These are phyloP conservation scores for Apocheima hispidaria DNA, from an alignment of 2,888 invertebrate species.

Conservation along the genomic window DNA sequence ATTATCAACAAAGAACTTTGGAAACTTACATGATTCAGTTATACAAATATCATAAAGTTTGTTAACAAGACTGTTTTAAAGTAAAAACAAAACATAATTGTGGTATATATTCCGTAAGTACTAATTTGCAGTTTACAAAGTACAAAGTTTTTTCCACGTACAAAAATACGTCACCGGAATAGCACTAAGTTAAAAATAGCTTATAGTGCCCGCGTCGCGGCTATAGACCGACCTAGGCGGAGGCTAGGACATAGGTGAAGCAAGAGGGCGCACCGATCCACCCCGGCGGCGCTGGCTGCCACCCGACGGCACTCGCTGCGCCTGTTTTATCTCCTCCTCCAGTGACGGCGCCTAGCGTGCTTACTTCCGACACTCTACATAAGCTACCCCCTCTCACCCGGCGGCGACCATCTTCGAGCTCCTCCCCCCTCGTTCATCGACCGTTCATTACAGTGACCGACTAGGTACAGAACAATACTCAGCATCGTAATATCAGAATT, in stretches of 20 bases:
- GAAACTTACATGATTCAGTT: too few relatives aligned
- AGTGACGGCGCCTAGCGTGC: background rate
- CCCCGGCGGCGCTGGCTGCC: background rate
- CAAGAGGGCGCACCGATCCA: slow-evolving; percentile 5
- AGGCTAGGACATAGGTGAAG: slow-evolving; percentile 15
- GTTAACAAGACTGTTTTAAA: too few relatives aligned
- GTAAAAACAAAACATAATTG: too few relatives aligned
- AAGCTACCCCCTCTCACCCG: slow-evolving; percentile 2
- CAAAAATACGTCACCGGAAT: background rate
- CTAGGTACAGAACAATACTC: slow-evolving; percentile 4
- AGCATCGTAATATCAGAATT: background rate
- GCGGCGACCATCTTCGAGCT: background rate
- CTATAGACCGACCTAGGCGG: slow-evolving; percentile 20
- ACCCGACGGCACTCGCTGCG: background rate
- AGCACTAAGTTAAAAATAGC: slow-evolving; percentile 10
- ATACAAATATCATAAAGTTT: too few relatives aligned
- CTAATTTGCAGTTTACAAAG: too few relatives aligned
- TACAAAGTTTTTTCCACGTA: background rate
- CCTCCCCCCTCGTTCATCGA: slow-evolving; percentile 18
- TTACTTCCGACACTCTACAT: background rate
- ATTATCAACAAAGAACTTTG: too few relatives aligned
- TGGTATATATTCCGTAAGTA: too few relatives aligned
- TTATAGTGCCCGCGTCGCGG: slow-evolving; percentile 32
- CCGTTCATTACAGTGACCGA: slow-evolving; percentile 2
- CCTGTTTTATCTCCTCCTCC: background rate